These are phyloP conservation scores for Physella acuta DNA, from an alignment of 1,140 invertebrate species.

Conservation along the genomic window DNA sequence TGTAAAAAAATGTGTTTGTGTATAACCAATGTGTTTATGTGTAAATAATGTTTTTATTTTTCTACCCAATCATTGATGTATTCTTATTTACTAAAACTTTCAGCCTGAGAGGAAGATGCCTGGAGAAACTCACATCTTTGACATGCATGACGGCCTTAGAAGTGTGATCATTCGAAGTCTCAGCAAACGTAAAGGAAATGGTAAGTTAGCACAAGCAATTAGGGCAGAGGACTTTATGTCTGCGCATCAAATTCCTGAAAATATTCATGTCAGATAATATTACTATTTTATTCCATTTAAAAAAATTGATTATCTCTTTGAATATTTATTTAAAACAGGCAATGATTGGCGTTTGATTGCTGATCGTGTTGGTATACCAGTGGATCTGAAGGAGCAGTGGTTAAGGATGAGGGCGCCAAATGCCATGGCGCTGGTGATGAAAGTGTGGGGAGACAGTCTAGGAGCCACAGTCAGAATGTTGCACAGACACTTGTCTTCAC, in stretches of 20 bases:
- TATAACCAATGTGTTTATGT: no score
- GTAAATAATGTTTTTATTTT: no score
- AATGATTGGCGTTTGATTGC: slow-evolving; percentile 57
- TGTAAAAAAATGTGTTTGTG: no score
- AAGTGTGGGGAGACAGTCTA: slow-evolving; percentile 50
- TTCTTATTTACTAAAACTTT: no score
- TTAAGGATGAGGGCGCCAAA: slow-evolving; percentile 46
- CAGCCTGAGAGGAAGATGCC: slow-evolving; percentile 40
- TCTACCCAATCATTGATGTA: no score
- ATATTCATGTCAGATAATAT: no score
- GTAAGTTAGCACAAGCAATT: no score
- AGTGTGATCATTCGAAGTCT: slow-evolving; percentile 52
- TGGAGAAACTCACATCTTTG: slow-evolving; percentile 52
- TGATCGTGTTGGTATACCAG: slow-evolving; percentile 50
- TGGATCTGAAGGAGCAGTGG: slow-evolving; percentile 49
- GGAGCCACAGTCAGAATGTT: slow-evolving; percentile 55
- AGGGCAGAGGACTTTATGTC: no score
- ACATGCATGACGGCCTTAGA: slow-evolving; percentile 49
- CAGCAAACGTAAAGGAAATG: slow-evolving; percentile 52
- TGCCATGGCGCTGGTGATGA: slow-evolving; percentile 54
- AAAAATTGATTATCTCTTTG: neutral
- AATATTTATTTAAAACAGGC: slow-evolving; percentile 39
- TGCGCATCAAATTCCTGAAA: no score
- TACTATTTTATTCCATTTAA: no score
- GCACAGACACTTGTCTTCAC: slow-evolving; percentile 56